A percentile compares a stretch with the other conserved stretches of the same genome.
phyloP scores from a whole-genome alignment of 2,113 vertebrate genomes.

The Tenebrosternarchus preto region DNA sequence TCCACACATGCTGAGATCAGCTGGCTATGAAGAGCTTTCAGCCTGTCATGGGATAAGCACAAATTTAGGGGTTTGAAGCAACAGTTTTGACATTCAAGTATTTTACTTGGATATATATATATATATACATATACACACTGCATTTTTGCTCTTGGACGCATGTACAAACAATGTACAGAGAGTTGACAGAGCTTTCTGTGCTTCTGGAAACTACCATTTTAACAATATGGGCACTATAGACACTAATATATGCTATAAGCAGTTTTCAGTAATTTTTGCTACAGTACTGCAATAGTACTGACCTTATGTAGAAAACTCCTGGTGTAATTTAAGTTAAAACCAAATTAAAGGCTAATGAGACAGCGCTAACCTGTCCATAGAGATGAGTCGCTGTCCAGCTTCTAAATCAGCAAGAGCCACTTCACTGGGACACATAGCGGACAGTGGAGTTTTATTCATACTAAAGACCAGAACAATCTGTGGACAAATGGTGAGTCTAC shows the following conservation, averaged over 20 bases:
- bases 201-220: too few species aligned
- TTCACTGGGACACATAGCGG: conserved; percentile 22
- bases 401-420: conserved; percentile 30
- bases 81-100: too few species aligned
- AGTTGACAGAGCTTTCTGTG: too few species aligned
- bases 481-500: conserved; percentile 1
- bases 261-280: too few species aligned
- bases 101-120: neutral
- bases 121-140: too few species aligned
- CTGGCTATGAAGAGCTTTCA: conserved; percentile 50
- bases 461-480: conserved; percentile 61
- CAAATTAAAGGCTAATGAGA: too few species aligned
- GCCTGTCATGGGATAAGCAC: conserved; percentile 37
- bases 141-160: neutral
- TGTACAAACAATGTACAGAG: too few species aligned
- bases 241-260: too few species aligned
- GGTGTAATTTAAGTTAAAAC: neutral
- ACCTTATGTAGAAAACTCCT: neutral
- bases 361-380: conserved; percentile 48
- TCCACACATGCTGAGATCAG: conserved; percentile 50
- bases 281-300: too few species aligned
- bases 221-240: too few species aligned
- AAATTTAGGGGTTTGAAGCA: too few species aligned
- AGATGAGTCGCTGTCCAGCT: conserved; percentile 51
- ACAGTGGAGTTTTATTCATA: conserved; percentile 46